A percentile compares a stretch with the other conserved stretches of the same genome.
These are phyloP conservation scores for Steinernema feltiae DNA, from an alignment of 1,140 invertebrate genomes.

Conservation along the genomic window DNA sequence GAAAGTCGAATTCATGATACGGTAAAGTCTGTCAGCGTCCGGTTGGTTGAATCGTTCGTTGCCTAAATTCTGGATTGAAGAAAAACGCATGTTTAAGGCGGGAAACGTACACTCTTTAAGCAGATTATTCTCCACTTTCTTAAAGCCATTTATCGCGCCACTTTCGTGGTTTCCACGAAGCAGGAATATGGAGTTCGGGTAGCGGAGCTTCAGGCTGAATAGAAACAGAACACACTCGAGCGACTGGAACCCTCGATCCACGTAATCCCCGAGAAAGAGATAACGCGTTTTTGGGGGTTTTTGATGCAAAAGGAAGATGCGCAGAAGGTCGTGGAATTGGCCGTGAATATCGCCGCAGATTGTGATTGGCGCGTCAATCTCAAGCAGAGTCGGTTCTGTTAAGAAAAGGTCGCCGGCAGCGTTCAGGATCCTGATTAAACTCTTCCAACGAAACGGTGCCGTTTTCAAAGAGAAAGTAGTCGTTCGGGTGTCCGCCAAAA, in stretches of 20 bases:
- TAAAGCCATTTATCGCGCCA: too few relatives aligned
- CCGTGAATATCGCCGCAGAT: conserved; percentile 16
- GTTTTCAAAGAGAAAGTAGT: neutral
- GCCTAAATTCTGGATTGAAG: too few relatives aligned
- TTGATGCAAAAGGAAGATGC: neutral
- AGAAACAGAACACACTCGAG: conserved; percentile 18
- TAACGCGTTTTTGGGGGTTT: neutral
- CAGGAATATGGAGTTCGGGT: conserved; percentile 24
- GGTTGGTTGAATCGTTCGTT: too few relatives aligned
- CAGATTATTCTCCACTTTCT: too few relatives aligned
- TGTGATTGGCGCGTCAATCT: neutral
- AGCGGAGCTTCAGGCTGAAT: conserved; percentile 9
- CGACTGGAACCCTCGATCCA: conserved; percentile 20
- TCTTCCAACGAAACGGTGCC: neutral
- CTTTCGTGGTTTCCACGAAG: conserved; percentile 28
- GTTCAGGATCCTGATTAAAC: neutral
- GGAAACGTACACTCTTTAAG: neutral
- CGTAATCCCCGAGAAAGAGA: conserved; percentile 27
- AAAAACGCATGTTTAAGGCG: too few relatives aligned
- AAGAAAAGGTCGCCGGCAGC: neutral
- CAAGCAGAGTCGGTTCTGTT: neutral
- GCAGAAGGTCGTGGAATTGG: neutral
- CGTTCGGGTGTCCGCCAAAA: too few relatives aligned
- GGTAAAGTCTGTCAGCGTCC: neutral
- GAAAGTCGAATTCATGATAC: neutral